A percentile compares a stretch with the other conserved stretches of the same genome.
These are phyloP conservation scores for Nezara viridula DNA, from an alignment of 2,888 invertebrate genomes.

Conservation along the genomic window DNA sequence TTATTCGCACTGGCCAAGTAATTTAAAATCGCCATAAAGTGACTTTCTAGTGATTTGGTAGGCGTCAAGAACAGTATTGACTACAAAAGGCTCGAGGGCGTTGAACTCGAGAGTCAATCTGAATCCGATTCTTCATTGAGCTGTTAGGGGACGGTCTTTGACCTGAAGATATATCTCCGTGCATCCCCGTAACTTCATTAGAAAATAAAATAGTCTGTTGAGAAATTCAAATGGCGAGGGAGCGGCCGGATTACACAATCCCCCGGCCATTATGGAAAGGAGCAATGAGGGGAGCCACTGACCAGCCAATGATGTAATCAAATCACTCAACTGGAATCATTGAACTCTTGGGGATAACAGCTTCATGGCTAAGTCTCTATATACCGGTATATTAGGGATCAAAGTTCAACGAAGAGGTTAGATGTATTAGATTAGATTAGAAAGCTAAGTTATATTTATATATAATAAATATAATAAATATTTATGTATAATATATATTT, in stretches of 20 bases:
- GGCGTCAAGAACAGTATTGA: not conserved
- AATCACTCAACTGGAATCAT: slow-evolving; percentile 29
- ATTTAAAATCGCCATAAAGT: not conserved
- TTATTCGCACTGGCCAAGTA: no score
- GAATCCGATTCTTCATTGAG: slow-evolving; percentile 52
- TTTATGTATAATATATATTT: no score
- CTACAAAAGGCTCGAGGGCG: not conserved
- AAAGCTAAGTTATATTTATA: no score
- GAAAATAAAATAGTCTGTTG: slow-evolving; percentile 56
- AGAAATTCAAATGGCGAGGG: slow-evolving; percentile 50
- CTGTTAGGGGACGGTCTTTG: slow-evolving; percentile 51
- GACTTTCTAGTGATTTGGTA: no score
- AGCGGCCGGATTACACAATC: slow-evolving; percentile 43
- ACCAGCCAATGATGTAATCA: slow-evolving; percentile 49
- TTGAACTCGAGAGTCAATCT: not conserved
- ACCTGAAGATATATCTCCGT: slow-evolving; percentile 44
- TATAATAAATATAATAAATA: no score
- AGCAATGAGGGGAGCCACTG: slow-evolving; percentile 48
- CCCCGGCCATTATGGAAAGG: slow-evolving; percentile 41
- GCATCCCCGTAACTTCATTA: slow-evolving; percentile 51
- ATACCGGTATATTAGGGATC: not conserved
- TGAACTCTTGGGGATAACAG: slow-evolving; percentile 38
- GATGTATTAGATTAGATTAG: not conserved
- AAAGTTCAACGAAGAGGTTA: not conserved
- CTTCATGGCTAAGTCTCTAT: not conserved